phyloP scores from a whole-genome alignment of 2,797 vertebrate genomes.

The Pempheris klunzingeri region DNA sequence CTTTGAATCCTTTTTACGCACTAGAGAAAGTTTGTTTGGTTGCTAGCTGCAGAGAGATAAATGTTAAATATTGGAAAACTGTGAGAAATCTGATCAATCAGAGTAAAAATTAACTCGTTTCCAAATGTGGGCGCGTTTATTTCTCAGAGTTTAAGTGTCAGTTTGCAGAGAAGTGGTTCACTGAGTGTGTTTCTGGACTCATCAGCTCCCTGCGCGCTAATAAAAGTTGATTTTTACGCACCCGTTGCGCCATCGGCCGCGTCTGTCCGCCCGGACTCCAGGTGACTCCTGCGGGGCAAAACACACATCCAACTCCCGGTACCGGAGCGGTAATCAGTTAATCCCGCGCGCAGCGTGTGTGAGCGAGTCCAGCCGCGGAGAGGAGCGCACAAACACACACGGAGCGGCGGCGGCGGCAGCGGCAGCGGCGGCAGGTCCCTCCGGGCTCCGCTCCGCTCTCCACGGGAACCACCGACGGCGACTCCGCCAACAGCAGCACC shows the following conservation, averaged over 20 bases:
- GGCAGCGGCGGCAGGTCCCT: background rate
- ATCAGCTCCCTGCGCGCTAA: background rate
- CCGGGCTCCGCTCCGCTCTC: constrained; percentile 15
- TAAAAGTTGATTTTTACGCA: constrained; percentile 88
- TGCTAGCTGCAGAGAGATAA: background rate
- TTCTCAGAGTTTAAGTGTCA: background rate
- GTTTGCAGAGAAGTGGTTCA: background rate
- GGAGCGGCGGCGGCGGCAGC: background rate
- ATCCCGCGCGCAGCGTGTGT: constrained; percentile 78
- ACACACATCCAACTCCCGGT: constrained; percentile 81
- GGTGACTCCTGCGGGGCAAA: constrained; percentile 89
- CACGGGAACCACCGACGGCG: constrained; percentile 20
- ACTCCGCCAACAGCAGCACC: constrained; percentile 14
- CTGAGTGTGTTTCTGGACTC: too few species aligned
- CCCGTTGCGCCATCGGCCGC: constrained; percentile 96
- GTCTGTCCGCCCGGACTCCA: constrained; percentile 89
- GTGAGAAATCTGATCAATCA: background rate
- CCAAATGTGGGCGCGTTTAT: background rate
- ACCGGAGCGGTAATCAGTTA: constrained; percentile 84
- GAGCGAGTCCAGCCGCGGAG: constrained; percentile 54
- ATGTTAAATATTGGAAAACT: background rate
- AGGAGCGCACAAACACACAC: background rate
- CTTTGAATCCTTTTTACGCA: background rate
- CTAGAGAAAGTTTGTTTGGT: background rate
- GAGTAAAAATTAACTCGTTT: background rate